Conservation (phyloP, 1,140 invertebrate genomes). For the Lethocerus indicus region DNA sequence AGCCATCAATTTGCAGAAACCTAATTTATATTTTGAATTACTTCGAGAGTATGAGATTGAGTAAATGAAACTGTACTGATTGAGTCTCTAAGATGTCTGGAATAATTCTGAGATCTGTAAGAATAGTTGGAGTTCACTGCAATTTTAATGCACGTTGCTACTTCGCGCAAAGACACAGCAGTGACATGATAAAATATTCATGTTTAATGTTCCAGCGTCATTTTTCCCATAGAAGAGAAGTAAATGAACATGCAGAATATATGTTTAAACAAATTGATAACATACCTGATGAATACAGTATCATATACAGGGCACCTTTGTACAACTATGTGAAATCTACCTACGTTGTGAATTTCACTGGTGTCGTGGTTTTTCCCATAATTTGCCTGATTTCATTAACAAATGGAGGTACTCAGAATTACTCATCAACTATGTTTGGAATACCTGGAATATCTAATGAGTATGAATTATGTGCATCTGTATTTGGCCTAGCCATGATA, state of each 20-base stretch:
- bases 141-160: no score
- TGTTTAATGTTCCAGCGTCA: no score
- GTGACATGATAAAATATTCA: no score
- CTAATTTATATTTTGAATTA: no score
- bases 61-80: no score
- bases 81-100: no score
- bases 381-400: neutral
- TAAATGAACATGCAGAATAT: neutral
- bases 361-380: neutral
- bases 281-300: slow-evolving; percentile 17
- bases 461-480: neutral
- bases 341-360: neutral
- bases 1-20: no score
- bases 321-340: slow-evolving; percentile 16
- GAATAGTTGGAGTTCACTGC: no score
- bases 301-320: slow-evolving; percentile 21
- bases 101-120: no score
- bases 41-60: no score
- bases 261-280: slow-evolving; percentile 18
- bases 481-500: neutral
- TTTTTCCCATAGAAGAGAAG: no score
- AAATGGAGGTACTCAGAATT: neutral
- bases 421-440: neutral
- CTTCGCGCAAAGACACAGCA: no score
- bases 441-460: neutral